These are phyloP conservation scores for Bufo gargarizans DNA, from an alignment of 2,113 vertebrate species.

Conservation along the genomic window DNA sequence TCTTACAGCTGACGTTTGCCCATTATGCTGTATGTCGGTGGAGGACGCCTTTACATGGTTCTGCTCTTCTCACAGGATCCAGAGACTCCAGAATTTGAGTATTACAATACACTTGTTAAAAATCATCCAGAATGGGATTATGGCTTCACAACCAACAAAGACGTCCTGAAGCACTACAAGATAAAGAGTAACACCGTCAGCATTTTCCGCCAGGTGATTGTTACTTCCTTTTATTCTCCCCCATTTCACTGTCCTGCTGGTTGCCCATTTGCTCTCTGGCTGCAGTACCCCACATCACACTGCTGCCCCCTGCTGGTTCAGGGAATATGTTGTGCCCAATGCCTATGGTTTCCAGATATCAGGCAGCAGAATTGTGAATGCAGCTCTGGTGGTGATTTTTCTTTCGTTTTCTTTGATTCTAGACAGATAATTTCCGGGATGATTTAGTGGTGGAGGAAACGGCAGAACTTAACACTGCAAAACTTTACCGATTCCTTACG, in stretches of 20 bases:
- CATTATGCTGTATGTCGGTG: background rate
- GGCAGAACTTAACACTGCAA: constrained; percentile 72
- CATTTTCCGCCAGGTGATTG: constrained; percentile 85
- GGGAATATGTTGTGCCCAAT: background rate
- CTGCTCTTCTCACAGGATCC: constrained; percentile 72
- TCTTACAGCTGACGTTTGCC: background rate
- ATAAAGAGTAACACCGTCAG: constrained; percentile 72
- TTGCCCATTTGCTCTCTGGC: background rate
- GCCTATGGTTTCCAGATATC: background rate
- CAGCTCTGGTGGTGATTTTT: background rate
- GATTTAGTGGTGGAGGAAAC: constrained; percentile 70
- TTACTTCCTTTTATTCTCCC: background rate
- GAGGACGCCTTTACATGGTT: background rate
- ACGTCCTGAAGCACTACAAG: constrained; percentile 77
- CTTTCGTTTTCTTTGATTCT: background rate
- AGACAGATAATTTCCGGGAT: constrained; percentile 83
- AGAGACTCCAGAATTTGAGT: constrained; percentile 69
- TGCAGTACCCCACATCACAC: background rate
- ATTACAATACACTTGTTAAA: constrained; percentile 69
- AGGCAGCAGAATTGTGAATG: background rate
- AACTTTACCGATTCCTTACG: constrained; percentile 79
- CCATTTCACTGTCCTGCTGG: too few relatives aligned
- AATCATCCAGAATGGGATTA: constrained; percentile 73
- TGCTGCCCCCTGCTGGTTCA: background rate
- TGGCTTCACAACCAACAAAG: constrained; percentile 75